Evolutionary conservation across 2,888 invertebrate genomes (phyloP).

Genomic region (Lithophane socia): DNA sequence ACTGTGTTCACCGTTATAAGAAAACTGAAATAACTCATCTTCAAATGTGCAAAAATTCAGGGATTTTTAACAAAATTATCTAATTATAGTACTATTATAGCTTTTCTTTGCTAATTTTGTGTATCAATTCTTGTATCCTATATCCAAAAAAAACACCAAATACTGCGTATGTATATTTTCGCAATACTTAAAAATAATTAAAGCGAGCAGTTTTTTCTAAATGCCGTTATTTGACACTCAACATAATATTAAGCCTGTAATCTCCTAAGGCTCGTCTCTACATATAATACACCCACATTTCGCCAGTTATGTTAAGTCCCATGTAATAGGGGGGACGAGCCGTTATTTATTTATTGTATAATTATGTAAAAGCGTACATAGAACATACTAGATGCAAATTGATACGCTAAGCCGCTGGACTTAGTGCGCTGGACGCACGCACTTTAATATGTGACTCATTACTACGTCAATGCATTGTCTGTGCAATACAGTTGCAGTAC

Average conservation of each 20-base stretch:
- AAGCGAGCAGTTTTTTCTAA: background rate
- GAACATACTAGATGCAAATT: slow-evolving; percentile 16
- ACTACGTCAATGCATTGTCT: slow-evolving; percentile 48
- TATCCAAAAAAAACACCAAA: no score
- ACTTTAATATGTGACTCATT: slow-evolving; percentile 46
- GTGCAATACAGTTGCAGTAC: slow-evolving; percentile 2
- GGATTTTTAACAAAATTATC: background rate
- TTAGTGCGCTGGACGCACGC: slow-evolving; percentile 28
- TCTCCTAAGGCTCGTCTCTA: no score
- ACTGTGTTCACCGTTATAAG: background rate
- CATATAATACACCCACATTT: no score
- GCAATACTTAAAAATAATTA: background rate
- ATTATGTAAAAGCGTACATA: slow-evolving; percentile 23
- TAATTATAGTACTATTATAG: background rate
- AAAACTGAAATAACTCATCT: background rate
- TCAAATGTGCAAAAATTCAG: background rate
- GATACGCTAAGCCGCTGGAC: slow-evolving; percentile 27
- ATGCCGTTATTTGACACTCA: no score
- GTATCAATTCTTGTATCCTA: no score
- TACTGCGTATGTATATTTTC: background rate
- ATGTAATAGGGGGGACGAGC: no score
- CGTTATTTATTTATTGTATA: background rate
- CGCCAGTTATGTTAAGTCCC: no score
- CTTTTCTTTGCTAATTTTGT: background rate
- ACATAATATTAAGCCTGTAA: no score